phyloP scores from a whole-genome alignment of 2,888 invertebrate species.

The Panzeria rudis region DNA sequence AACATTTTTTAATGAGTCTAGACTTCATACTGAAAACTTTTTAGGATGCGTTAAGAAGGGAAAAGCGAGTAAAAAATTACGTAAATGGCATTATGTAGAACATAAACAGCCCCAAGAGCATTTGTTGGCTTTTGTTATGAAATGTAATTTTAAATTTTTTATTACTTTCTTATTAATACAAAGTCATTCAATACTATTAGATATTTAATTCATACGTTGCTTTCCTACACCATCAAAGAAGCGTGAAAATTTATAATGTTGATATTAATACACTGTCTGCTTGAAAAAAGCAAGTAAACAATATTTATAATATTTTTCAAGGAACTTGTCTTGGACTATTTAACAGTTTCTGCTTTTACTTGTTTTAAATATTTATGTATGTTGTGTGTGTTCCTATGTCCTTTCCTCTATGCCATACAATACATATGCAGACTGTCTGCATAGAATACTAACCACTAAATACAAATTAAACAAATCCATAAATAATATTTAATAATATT shows the following conservation, averaged over 20 bases:
- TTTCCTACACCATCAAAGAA: neutral
- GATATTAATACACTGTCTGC: neutral
- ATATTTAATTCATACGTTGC: neutral
- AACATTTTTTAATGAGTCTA: no score
- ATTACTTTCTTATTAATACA: no score
- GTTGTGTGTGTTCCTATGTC: neutral
- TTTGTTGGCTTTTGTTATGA: no score
- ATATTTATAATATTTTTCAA: neutral
- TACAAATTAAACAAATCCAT: constrained; percentile 83
- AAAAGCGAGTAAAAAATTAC: no score
- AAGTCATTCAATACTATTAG: neutral
- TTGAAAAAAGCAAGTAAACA: neutral
- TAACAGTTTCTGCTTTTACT: neutral
- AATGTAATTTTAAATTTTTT: no score
- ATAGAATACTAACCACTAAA: constrained; percentile 77
- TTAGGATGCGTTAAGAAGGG: no score
- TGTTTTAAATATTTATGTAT: constrained; percentile 1
- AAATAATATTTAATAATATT: constrained; percentile 83
- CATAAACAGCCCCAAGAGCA: no score
- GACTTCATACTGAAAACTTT: no score
- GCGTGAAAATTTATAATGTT: neutral
- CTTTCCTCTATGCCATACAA: neutral
- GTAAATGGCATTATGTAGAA: no score
- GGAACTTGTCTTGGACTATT: constrained; percentile 46
- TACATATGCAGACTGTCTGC: constrained; percentile 28